Evolutionary conservation across 2,888 invertebrate species (phyloP).

Genomic region (Synanthedon andrenaeformis): DNA sequence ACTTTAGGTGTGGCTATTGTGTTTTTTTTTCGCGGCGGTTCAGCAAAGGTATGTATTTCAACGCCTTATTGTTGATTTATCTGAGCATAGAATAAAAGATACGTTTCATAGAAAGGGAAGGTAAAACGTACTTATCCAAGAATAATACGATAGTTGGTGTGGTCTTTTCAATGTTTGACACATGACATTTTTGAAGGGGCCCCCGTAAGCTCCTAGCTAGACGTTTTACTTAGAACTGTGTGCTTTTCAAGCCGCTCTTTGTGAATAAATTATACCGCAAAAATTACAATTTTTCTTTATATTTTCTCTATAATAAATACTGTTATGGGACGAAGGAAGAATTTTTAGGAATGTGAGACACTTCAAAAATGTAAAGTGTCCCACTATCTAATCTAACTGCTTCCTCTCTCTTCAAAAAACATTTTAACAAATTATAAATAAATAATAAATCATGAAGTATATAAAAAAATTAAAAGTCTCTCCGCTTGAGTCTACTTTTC

Average conservation of each 20-base stretch:
- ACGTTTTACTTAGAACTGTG: constrained; percentile 45
- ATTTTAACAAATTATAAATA: too few relatives aligned
- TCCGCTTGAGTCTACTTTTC: too few relatives aligned
- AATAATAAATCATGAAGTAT: too few relatives aligned
- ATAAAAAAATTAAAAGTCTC: too few relatives aligned
- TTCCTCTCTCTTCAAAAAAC: too few relatives aligned
- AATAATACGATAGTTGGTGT: constrained; percentile 45
- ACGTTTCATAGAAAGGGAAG: constrained; percentile 55
- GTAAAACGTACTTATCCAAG: constrained; percentile 39
- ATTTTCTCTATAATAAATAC: too few relatives aligned
- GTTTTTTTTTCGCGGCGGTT: constrained; percentile 37
- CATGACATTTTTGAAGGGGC: constrained; percentile 44
- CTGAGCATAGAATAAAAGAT: constrained; percentile 38
- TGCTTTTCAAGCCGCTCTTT: constrained; percentile 5
- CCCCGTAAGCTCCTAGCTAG: constrained; percentile 20
- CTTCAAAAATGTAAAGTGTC: too few relatives aligned
- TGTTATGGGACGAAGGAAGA: too few relatives aligned
- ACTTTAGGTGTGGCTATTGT: constrained; percentile 29
- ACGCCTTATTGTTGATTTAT: constrained; percentile 64
- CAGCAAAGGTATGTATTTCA: constrained; percentile 60
- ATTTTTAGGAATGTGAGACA: too few relatives aligned
- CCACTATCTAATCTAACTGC: too few relatives aligned
- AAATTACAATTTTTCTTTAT: too few relatives aligned
- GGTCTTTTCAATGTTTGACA: constrained; percentile 43
- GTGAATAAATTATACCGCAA: background rate